Evolutionary conservation across 2,113 vertebrate species (phyloP).

Genomic region (Calypte anna): DNA sequence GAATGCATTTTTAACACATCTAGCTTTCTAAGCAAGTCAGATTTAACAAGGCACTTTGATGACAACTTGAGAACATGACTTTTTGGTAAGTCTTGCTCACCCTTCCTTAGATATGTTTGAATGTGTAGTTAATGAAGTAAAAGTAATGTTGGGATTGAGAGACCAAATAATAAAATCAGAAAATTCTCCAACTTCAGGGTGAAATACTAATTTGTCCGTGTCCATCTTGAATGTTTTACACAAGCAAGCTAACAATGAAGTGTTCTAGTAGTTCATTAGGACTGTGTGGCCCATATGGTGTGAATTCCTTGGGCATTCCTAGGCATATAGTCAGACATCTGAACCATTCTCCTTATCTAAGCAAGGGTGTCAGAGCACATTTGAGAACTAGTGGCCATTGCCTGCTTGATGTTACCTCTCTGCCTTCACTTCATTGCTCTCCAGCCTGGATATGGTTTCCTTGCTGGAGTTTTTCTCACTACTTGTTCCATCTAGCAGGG

Average conservation of each 20-base stretch:
- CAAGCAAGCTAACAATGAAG: not conserved
- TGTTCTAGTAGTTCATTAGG: not conserved
- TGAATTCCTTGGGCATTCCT: not conserved
- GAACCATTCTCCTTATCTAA: not conserved
- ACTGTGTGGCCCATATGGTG: fast-evolving
- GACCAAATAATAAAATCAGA: not conserved
- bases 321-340: fast-evolving
- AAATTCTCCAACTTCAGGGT: not conserved
- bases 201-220: not conserved
- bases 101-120: not conserved
- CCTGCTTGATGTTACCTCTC: not conserved
- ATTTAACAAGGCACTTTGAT: not conserved
- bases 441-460: not conserved
- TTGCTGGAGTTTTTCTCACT: not conserved
- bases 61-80: not conserved
- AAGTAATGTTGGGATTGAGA: not conserved
- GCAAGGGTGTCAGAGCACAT: not conserved
- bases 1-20: not conserved
- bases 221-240: not conserved
- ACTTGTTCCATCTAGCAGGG: not conserved
- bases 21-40: not conserved
- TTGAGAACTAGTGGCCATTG: not conserved
- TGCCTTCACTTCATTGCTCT: not conserved
- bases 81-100: not conserved
- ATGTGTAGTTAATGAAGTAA: not conserved